phyloP scores from a whole-genome alignment of 2,113 vertebrate species.

The Casuarius casuarius region DNA sequence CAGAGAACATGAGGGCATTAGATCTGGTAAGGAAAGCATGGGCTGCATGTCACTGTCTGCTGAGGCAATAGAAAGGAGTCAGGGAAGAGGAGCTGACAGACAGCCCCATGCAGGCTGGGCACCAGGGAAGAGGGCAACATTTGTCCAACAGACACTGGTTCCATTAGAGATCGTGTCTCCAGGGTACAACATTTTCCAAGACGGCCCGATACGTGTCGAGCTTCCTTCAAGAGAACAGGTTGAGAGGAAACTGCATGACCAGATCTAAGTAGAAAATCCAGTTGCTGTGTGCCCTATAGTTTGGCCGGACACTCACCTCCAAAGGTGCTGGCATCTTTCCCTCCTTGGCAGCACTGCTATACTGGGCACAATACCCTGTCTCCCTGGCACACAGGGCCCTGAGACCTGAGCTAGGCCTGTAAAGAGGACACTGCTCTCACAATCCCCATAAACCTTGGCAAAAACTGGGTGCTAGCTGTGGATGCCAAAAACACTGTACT shows the following conservation, averaged over 20 bases:
- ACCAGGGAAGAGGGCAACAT: not conserved
- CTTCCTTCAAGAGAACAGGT: not conserved
- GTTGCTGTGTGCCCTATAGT: not conserved
- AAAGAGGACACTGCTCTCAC: not conserved
- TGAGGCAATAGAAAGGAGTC: not conserved
- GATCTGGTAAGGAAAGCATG: not conserved
- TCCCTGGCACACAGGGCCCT: not conserved
- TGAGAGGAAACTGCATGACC: not conserved
- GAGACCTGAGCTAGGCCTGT: not conserved
- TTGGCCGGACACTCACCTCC: not conserved
- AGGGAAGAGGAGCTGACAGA: not conserved
- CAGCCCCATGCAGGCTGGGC: not conserved
- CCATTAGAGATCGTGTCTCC: not conserved
- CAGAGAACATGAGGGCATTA: not conserved
- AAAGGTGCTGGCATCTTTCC: not conserved
- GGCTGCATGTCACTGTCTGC: not conserved
- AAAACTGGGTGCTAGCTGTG: not conserved
- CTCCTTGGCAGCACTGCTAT: not conserved
- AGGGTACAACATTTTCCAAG: not conserved
- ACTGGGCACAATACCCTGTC: not conserved
- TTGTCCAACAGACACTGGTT: not conserved
- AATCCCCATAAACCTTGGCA: not conserved
- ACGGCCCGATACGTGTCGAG: not conserved
- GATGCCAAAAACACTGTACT: not conserved
- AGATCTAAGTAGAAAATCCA: not conserved